Evolutionary conservation across 2,797 vertebrate species (phyloP).

Genomic region (Poeciliopsis turneri): DNA sequence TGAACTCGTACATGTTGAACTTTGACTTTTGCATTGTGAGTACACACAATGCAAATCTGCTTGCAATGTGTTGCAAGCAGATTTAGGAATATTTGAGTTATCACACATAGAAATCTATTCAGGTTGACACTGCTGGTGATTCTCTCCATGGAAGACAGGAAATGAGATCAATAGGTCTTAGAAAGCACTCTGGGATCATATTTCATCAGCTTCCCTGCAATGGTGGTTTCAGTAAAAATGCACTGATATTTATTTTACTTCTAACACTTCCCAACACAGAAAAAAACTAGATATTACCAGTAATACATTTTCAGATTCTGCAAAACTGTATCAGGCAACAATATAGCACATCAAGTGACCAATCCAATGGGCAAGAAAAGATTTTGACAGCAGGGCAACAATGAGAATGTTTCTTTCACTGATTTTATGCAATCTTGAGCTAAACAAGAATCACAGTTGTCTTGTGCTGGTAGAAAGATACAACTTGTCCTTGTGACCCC

Average conservation of each 20-base stretch:
- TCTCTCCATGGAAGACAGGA: conserved; percentile 47
- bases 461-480: conserved; percentile 11
- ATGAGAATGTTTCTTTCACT: background rate
- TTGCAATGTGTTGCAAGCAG: background rate
- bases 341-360: background rate
- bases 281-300: conserved; percentile 69
- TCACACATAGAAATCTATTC: conserved; percentile 2
- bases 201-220: conserved; percentile 65
- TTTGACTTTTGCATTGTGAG: conserved; percentile 3
- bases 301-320: conserved; percentile 45
- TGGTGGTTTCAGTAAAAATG: conserved; percentile 71
- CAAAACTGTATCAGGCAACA: conserved; percentile 39
- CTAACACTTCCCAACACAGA: conserved; percentile 64
- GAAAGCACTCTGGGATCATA: conserved; percentile 58
- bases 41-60: background rate
- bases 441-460: background rate
- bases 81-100: background rate
- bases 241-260: conserved; percentile 58
- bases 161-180: conserved; percentile 76
- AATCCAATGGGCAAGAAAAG: background rate
- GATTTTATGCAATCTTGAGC: background rate
- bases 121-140: conserved; percentile 29
- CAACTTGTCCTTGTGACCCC: conserved; percentile 29
- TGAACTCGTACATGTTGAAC: conserved; percentile 19
- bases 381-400: background rate